A percentile compares a stretch with the other conserved stretches of the same genome.
phyloP scores from a whole-genome alignment of 2,113 vertebrate species.

The Falco punctatus region DNA sequence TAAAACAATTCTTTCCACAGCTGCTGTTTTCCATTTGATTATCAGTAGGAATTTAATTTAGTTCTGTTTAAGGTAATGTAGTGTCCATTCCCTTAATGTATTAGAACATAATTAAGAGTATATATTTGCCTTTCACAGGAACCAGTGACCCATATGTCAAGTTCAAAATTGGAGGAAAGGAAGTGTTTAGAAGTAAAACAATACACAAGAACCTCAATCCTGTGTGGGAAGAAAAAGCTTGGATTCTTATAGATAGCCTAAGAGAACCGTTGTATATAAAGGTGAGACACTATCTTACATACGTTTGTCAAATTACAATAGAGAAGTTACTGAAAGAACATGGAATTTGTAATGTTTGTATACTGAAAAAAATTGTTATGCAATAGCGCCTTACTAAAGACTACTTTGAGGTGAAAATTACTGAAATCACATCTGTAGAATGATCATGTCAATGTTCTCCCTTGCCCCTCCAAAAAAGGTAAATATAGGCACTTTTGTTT shows the following conservation, averaged over 20 bases:
- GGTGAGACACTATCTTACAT: slow-evolving; percentile 71
- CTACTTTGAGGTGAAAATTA: background rate
- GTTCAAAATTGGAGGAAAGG: slow-evolving; percentile 96
- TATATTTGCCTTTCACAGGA: slow-evolving; percentile 73
- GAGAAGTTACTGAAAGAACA: background rate
- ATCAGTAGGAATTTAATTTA: background rate
- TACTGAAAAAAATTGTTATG: background rate
- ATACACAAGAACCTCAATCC: slow-evolving; percentile 97
- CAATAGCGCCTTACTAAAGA: background rate
- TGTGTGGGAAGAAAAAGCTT: slow-evolving; percentile 92
- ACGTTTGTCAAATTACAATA: background rate
- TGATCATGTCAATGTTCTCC: background rate
- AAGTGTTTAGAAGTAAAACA: slow-evolving; percentile 96
- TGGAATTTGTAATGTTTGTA: background rate
- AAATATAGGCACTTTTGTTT: background rate
- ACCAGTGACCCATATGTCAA: slow-evolving; percentile 98
- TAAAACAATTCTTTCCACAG: background rate
- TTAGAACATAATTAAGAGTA: background rate
- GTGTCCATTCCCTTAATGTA: background rate
- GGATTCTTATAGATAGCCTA: slow-evolving; percentile 84
- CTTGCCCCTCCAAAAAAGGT: too few relatives aligned
- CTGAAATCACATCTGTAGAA: background rate
- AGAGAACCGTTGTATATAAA: slow-evolving; percentile 92
- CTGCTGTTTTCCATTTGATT: background rate
- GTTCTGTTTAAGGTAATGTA: background rate